Conservation (phyloP, 92 coral and sea anemone genomes). For the Epizoanthus rinbou region DNA sequence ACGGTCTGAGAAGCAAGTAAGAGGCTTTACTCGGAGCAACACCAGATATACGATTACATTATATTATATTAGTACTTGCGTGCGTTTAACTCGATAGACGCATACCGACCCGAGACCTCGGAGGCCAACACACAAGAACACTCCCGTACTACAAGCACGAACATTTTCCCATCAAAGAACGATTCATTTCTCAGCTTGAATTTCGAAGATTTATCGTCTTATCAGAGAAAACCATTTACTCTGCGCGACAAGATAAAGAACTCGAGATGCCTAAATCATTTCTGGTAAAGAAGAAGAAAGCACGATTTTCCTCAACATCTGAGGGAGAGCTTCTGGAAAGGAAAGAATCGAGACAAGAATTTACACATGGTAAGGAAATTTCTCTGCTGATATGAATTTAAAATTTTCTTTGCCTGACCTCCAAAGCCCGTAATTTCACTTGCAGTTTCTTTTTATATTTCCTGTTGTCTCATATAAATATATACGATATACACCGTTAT, state of each 20-base stretch:
- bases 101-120: slow-evolving; percentile 46
- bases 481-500: slow-evolving; percentile 80
- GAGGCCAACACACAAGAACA: slow-evolving; percentile 32
- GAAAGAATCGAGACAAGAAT: slow-evolving; percentile 22
- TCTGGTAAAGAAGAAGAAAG: slow-evolving; percentile 83
- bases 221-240: slow-evolving; percentile 42
- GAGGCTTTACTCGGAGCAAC: slow-evolving; percentile 49
- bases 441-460: slow-evolving; percentile 72
- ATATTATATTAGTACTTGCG: slow-evolving; percentile 19
- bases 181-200: slow-evolving; percentile 34
- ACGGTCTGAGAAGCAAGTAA: slow-evolving; percentile 75
- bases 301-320: slow-evolving; percentile 38
- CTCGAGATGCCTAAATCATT: slow-evolving; percentile 90
- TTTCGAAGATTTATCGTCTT: slow-evolving; percentile 30
- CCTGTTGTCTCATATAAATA: slow-evolving; percentile 59
- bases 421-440: slow-evolving; percentile 64
- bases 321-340: slow-evolving; percentile 21
- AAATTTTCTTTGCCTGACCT: slow-evolving; percentile 67
- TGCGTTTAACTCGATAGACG: slow-evolving; percentile 17
- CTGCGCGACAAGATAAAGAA: slow-evolving; percentile 39
- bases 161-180: slow-evolving; percentile 39
- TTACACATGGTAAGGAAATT: slow-evolving; percentile 17
- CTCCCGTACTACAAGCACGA: slow-evolving; percentile 32
- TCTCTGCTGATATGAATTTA: slow-evolving; percentile 1
- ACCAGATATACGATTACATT: slow-evolving; percentile 52